Conservation (phyloP, 2,888 invertebrate genomes). For the Cryptocephalus primarius region DNA sequence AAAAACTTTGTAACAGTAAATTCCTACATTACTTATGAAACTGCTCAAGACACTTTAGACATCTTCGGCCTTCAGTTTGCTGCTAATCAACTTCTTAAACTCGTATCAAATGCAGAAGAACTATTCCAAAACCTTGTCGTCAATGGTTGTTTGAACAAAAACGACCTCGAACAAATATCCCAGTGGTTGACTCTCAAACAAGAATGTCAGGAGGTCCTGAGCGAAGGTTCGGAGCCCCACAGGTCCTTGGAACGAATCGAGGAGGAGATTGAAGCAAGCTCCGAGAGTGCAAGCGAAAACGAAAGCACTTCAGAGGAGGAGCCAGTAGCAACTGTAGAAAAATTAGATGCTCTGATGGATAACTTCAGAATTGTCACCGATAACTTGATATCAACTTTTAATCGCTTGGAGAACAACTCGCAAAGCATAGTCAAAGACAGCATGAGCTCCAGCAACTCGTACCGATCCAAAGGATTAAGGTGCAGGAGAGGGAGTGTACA, state of each 20-base stretch:
- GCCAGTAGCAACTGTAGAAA: conserved; percentile 55
- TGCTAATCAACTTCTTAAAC: conserved; percentile 68
- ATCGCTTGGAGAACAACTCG: background rate
- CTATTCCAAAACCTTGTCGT: conserved; percentile 66
- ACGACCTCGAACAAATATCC: conserved; percentile 65
- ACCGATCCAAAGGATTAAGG: conserved; percentile 28
- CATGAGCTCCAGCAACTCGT: conserved; percentile 24
- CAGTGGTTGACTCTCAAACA: conserved; percentile 79
- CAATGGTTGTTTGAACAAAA: conserved; percentile 56
- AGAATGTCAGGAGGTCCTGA: conserved; percentile 76
- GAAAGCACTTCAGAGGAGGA: conserved; percentile 44
- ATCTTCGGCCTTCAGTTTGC: conserved; percentile 71
- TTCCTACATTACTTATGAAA: conserved; percentile 39
- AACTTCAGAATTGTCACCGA: conserved; percentile 63
- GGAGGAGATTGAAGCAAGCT: conserved; percentile 35
- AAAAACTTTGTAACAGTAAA: conserved; percentile 63
- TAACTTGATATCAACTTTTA: conserved; percentile 38
- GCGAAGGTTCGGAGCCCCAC: conserved; percentile 42
- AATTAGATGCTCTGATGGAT: conserved; percentile 59
- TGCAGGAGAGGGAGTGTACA: conserved; percentile 35
- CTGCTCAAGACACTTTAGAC: conserved; percentile 32
- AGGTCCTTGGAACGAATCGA: conserved; percentile 45
- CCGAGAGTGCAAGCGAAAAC: conserved; percentile 20
- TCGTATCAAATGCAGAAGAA: conserved; percentile 76
- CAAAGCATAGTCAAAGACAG: conserved; percentile 22